Base-by-base conservation (phyloP, 2,888 invertebrate genomes). In the Agrilus mali region DNA sequence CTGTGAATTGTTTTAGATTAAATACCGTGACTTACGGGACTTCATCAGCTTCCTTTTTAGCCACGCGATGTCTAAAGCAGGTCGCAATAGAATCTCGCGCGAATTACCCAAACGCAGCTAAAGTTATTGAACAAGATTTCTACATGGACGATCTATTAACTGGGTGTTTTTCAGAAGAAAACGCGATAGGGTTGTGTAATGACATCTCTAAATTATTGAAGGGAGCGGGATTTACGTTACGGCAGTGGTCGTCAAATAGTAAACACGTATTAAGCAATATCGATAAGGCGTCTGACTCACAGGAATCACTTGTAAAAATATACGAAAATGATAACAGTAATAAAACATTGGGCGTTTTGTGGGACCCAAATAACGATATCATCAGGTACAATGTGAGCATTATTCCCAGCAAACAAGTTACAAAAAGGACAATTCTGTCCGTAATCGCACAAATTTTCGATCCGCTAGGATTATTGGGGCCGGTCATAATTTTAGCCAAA, bases 81-180 rank as follows among this genome's bases (percentile, higher is more conserved):
- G 3, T 40, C 5, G 33, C 40, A 15, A n/a, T 12, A 2, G 17
- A 34, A 33, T 2, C 14, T 12, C 3, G 32, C 6, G 10, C 27
- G 7, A 10, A 15, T 3, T 40, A 15, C n/a, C 40, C 40, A 10
- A 22, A 6, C 14, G 40, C 34, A 10, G 15, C 34, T 17, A 20
- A 6, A 3, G 40, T 31, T 13, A 16, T 40, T 3, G 10, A 17
- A 22, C 32, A 32, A 33, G 40, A 40, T 34, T 34, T 40, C 5
- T 40, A 40, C 7, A 31, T 40, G 17, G 40, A 40, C n/a, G 34
- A 40, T 14, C n/a, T 33, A 7, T 6, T 40, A n/a, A 34, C 40
- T 2, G 40, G 40, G n/a, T 16, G 16, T 22, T 15, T 12, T 33
- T 16, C 40, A 33, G 16, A 7, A 16, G 32, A 7, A 32, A 4